Base-by-base conservation (phyloP, 2,888 invertebrate genomes). In the Eurois occulta region DNA sequence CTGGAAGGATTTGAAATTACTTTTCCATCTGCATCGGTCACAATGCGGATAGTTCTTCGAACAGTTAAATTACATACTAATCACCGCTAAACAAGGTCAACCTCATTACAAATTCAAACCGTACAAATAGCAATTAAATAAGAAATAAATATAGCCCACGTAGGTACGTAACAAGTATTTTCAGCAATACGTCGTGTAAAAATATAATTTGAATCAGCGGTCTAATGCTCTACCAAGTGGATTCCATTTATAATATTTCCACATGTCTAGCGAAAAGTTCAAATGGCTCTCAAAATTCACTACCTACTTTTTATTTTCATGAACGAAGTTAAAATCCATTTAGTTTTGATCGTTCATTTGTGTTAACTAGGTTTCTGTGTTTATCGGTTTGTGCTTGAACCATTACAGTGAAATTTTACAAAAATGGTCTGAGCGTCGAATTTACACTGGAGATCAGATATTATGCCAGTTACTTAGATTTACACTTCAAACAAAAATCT, bases 201-300 rank as follows among this genome's bases (percentile, higher is more conserved):
- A 84, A 88, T 84, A 88, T 77, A 72, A 52, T 80, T 79, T 83
- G 86, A 86, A 60, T 81, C 84, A 86, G 43, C 73, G 32, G 64
- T 78, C 71, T 75, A 78, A 66, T 76, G 81, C 74, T 77, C 46
- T 77, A 78, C 69, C 77, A 78, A 86, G 81, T 82, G 83, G 68
- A 81, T 81, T 84, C 70, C 77, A 86, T 77, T 70, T 80, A 52
- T 68, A 78, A 82, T 77, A 80, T 84, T 82, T 78, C 66, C 72
- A 71, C 75, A 64, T 60, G 62, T 62, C 65, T 80, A 73, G 73
- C 72, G 69, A 75, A 60, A 67, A 67, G 66, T 69, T 64, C 28
- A 60, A 81, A 71, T 77, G 35, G 67, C 38, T 74, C 60, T 55
- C 28, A 55, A 41, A 62, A 70, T 72, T 60, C 10, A 16, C 41